phyloP scores from a whole-genome alignment of 1,140 invertebrate genomes.

The Macrobrachium rosenbergii region DNA sequence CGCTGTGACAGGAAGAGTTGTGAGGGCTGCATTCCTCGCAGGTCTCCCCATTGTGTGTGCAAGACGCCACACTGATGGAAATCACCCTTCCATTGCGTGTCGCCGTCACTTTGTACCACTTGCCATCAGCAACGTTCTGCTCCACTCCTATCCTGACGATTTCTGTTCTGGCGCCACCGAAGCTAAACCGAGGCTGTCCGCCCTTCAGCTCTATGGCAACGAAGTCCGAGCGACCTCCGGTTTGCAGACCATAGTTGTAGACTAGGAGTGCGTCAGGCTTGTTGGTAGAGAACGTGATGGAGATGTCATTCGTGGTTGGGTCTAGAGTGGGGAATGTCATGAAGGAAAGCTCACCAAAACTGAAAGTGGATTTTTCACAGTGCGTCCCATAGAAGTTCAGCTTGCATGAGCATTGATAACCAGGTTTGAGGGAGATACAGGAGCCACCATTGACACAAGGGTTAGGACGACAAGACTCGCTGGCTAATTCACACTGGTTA shows the following conservation, averaged over 20 bases:
- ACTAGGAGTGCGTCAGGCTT: slow-evolving; percentile 87
- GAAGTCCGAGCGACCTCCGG: slow-evolving; percentile 90
- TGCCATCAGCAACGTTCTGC: slow-evolving; percentile 83
- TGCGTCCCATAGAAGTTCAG: slow-evolving; percentile 88
- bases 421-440: slow-evolving; percentile 83
- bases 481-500: slow-evolving; percentile 84
- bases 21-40: slow-evolving; percentile 88
- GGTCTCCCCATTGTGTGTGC: slow-evolving; percentile 79
- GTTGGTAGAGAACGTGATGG: slow-evolving; percentile 90
- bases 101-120: slow-evolving; percentile 92
- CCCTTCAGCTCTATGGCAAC: slow-evolving; percentile 89
- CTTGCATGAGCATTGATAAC: slow-evolving; percentile 87
- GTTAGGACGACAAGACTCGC: slow-evolving; percentile 90
- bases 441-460: slow-evolving; percentile 88
- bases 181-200: slow-evolving; percentile 88
- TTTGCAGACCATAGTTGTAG: slow-evolving; percentile 90
- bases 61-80: slow-evolving; percentile 82
- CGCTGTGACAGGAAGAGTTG: slow-evolving; percentile 84
- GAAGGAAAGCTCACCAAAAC: slow-evolving; percentile 89
- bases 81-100: slow-evolving; percentile 89
- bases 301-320: slow-evolving; percentile 89
- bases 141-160: slow-evolving; percentile 82
- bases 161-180: slow-evolving; percentile 87
- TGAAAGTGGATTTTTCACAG: slow-evolving; percentile 90
- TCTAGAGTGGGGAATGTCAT: slow-evolving; percentile 89